Evolutionary conservation across 2,113 vertebrate species (phyloP).

Genomic region (Larimichthys crocea): DNA sequence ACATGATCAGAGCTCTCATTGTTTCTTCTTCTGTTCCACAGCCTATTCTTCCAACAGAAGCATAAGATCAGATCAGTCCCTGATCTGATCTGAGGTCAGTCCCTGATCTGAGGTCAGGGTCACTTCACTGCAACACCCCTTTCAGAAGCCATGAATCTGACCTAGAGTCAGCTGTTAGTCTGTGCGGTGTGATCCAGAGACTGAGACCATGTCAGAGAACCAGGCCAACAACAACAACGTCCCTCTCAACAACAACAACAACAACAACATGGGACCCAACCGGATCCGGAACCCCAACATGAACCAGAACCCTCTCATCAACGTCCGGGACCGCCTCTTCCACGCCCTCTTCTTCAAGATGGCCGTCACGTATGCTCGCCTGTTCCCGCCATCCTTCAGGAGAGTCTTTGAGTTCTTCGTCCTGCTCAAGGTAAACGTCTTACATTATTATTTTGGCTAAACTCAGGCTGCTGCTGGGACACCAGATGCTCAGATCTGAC

Average conservation of each 20-base stretch:
- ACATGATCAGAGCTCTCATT: neutral
- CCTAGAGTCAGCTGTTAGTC: conserved; percentile 41
- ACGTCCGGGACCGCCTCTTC: conserved; percentile 96
- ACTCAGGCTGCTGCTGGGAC: too few relatives aligned
- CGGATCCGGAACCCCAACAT: conserved; percentile 90
- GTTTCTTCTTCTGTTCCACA: neutral
- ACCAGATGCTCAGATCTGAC: too few relatives aligned
- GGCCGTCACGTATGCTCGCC: conserved; percentile 97
- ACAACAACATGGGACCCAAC: conserved; percentile 84
- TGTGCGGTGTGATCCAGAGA: conserved; percentile 4
- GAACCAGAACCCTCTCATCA: conserved; percentile 98
- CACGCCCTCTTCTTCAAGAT: conserved; percentile 99
- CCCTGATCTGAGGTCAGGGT: conserved; percentile 5
- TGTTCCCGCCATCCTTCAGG: conserved; percentile 96
- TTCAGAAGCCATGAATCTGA: conserved; percentile 57
- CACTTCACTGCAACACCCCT: neutral
- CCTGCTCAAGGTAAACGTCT: conserved; percentile 90
- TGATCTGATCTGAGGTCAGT: neutral
- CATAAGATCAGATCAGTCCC: too few relatives aligned
- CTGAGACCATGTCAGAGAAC: conserved; percentile 89
- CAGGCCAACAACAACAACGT: conserved; percentile 86
- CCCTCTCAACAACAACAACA: conserved; percentile 82
- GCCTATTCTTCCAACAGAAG: neutral
- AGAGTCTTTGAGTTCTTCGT: conserved; percentile 97
- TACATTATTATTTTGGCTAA: too few relatives aligned